Conservation (phyloP, 1,140 invertebrate species). For the Eupristina koningsbergeri region DNA sequence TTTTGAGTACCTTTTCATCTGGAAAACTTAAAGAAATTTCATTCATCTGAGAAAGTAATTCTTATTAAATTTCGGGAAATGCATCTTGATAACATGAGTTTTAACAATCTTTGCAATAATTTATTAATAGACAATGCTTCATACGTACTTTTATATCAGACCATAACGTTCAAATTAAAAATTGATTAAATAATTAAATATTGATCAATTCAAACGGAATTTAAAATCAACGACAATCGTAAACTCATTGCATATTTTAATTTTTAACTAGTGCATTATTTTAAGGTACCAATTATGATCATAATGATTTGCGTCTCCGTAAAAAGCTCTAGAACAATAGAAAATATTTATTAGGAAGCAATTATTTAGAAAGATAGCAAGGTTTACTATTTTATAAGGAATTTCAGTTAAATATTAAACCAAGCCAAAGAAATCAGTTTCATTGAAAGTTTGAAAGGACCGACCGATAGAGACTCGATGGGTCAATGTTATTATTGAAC, state of each 20-base stretch:
- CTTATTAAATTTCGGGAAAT: background rate
- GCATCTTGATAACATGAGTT: background rate
- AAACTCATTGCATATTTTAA: too few species aligned
- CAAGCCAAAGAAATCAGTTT: too few species aligned
- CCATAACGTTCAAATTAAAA: too few species aligned
- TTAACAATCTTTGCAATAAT: background rate
- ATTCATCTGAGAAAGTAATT: conserved; percentile 3
- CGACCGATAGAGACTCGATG: too few species aligned
- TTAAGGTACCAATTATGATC: too few species aligned
- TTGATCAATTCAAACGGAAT: too few species aligned
- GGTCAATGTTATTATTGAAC: too few species aligned
- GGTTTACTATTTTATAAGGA: background rate
- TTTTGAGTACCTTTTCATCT: background rate
- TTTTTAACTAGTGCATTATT: too few species aligned
- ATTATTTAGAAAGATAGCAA: background rate
- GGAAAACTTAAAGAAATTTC: background rate
- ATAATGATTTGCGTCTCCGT: background rate
- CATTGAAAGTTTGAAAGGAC: too few species aligned
- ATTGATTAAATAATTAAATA: background rate
- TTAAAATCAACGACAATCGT: too few species aligned
- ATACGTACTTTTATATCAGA: background rate
- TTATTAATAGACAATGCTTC: background rate
- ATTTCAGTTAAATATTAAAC: background rate
- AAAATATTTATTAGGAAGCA: background rate
- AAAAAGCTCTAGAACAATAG: background rate